Conservation (phyloP, 2,113 vertebrate species). For the Dicerorhinus sumatrensis region DNA sequence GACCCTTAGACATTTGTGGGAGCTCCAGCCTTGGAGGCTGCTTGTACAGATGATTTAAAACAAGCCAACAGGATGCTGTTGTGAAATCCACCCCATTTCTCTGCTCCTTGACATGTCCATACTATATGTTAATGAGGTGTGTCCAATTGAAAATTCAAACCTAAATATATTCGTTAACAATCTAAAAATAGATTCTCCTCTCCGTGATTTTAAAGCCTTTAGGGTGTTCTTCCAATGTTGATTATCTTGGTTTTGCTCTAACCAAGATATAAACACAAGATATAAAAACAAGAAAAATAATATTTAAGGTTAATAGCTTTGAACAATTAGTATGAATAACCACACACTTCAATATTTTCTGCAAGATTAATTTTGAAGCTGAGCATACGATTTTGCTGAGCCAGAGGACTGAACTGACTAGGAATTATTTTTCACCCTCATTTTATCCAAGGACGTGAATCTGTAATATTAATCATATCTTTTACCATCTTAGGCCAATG, state of each 20-base stretch:
- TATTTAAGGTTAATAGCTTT: constrained; percentile 74
- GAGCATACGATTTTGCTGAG: constrained; percentile 44
- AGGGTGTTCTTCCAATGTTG: constrained; percentile 31
- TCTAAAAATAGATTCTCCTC: constrained; percentile 69
- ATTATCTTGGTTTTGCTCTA: constrained; percentile 59
- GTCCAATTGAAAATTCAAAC: constrained; percentile 69
- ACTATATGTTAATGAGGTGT: constrained; percentile 60
- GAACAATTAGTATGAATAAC: constrained; percentile 81
- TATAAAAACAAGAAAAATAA: constrained; percentile 66
- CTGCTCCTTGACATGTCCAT: constrained; percentile 28
- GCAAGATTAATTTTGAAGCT: constrained; percentile 75
- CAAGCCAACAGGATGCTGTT: constrained; percentile 36
- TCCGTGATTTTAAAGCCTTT: constrained; percentile 60
- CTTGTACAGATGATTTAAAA: not conserved
- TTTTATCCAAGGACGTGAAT: constrained; percentile 4
- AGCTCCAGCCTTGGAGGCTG: not conserved
- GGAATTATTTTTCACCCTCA: constrained; percentile 20
- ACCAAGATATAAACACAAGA: constrained; percentile 28
- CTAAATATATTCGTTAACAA: constrained; percentile 38
- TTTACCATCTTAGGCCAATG: not conserved
- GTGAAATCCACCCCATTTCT: not conserved
- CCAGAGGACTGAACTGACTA: not conserved
- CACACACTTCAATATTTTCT: constrained; percentile 73
- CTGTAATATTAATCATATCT: not conserved
- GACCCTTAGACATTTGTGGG: not conserved